phyloP scores from a whole-genome alignment of 2,888 invertebrate genomes.

The Steinernema scapterisci region DNA sequence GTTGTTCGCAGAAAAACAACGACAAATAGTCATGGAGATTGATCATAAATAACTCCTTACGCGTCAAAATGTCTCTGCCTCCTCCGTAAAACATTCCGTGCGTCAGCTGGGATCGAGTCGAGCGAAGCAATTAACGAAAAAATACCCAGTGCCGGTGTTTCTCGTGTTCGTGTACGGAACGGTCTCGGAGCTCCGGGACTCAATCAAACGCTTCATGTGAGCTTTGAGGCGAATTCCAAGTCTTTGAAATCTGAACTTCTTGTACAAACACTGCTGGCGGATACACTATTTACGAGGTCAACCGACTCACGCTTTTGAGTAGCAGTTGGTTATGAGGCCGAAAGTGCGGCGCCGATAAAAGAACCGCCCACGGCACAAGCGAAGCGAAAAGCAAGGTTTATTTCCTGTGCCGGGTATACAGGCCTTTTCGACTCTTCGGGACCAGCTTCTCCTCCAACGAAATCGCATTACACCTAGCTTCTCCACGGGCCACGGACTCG shows the following conservation, averaged over 20 bases:
- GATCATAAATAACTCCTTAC: conserved; percentile 30
- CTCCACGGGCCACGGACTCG: neutral
- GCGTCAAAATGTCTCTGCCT: neutral
- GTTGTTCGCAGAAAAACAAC: conserved; percentile 24
- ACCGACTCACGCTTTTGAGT: neutral
- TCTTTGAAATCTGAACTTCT: too few relatives aligned
- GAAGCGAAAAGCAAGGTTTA: neutral
- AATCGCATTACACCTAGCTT: conserved; percentile 24
- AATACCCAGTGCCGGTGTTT: neutral
- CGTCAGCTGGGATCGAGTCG: neutral
- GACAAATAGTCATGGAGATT: conserved; percentile 30
- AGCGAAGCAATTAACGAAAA: neutral
- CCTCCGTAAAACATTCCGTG: neutral
- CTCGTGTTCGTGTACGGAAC: neutral
- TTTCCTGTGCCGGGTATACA: too few relatives aligned
- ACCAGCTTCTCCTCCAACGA: neutral
- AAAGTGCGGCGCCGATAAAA: conserved; percentile 12
- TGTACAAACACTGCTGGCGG: too few relatives aligned
- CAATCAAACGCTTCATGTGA: too few relatives aligned
- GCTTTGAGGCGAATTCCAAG: too few relatives aligned
- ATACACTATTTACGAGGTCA: too few relatives aligned
- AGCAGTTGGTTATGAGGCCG: neutral
- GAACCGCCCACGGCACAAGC: conserved; percentile 21
- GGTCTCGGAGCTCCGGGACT: too few relatives aligned
- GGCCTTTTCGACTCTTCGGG: neutral